A percentile compares a stretch with the other conserved stretches of the same genome.
Evolutionary conservation across 2,797 vertebrate species (phyloP).

Genomic region (Epinephelus malabaricus): DNA sequence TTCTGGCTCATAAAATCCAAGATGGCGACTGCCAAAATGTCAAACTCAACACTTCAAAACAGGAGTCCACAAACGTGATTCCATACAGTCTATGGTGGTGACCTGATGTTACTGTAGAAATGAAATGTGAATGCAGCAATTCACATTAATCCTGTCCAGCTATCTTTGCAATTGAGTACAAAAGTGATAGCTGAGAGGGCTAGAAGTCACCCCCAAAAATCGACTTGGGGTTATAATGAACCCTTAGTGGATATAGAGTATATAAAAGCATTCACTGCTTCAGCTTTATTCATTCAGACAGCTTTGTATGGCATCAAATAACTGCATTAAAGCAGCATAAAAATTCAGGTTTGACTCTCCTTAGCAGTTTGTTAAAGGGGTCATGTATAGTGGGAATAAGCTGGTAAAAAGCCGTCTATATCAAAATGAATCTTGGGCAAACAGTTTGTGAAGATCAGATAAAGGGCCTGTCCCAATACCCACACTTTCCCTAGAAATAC

Average conservation of each 20-base stretch:
- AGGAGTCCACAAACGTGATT: too few species aligned
- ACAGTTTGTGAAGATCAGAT: neutral
- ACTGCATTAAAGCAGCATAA: neutral
- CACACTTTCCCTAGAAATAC: too few species aligned
- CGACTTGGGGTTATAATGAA: neutral
- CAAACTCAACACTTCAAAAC: too few species aligned
- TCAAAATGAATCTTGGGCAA: constrained; percentile 1
- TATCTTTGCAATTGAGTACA: neutral
- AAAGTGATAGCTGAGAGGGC: neutral
- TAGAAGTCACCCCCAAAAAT: neutral
- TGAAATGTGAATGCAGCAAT: constrained; percentile 30
- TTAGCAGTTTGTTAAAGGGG: neutral
- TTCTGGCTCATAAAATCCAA: too few species aligned
- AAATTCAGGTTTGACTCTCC: neutral
- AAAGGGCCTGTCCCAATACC: too few species aligned
- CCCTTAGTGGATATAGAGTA: neutral
- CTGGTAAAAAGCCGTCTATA: neutral
- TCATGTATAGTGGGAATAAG: neutral
- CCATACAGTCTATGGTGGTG: neutral
- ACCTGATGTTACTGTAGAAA: neutral
- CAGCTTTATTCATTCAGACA: neutral
- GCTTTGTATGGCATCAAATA: neutral
- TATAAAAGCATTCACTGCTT: neutral
- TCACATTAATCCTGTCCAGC: neutral
- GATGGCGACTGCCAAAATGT: too few species aligned